Conservation (phyloP, 92 coral and sea anemone genomes). For the Porites lobata region DNA sequence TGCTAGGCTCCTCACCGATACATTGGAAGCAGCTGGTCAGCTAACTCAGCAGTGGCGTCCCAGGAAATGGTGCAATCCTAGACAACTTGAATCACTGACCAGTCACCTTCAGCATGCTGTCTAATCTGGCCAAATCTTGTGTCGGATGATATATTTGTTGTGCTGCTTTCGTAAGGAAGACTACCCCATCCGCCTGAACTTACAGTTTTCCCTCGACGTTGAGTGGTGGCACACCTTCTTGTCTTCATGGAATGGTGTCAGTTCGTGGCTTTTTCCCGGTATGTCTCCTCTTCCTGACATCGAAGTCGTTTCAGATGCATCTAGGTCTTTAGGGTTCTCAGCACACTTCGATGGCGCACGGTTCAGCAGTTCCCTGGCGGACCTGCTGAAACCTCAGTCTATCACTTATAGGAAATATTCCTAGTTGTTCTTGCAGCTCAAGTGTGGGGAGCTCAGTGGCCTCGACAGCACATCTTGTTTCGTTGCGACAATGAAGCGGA, state of each 20-base stretch:
- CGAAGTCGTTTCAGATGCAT: not conserved
- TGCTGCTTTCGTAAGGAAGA: slow-evolving; percentile 35
- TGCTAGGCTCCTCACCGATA: slow-evolving; percentile 30
- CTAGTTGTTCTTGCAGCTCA: no score
- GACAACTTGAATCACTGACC: not conserved
- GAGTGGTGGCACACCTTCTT: slow-evolving; percentile 37
- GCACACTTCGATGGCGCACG: no score
- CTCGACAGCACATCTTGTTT: no score
- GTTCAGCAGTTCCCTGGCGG: no score
- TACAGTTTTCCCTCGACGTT: not conserved
- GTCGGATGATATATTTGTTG: slow-evolving; percentile 44
- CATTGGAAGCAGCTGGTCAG: not conserved
- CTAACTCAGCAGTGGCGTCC: not conserved
- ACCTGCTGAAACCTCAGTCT: no score
- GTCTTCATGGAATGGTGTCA: not conserved
- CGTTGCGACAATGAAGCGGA: no score
- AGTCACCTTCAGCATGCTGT: slow-evolving; percentile 18
- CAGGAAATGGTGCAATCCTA: not conserved
- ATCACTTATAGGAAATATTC: no score
- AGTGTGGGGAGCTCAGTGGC: no score
- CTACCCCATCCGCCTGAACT: slow-evolving; percentile 52
- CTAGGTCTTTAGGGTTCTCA: not conserved
- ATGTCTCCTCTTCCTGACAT: not conserved
- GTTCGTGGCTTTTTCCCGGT: not conserved
- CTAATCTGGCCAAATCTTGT: slow-evolving; percentile 57